These are phyloP conservation scores for Thera britannica DNA, from an alignment of 2,888 invertebrate genomes.

Conservation along the genomic window DNA sequence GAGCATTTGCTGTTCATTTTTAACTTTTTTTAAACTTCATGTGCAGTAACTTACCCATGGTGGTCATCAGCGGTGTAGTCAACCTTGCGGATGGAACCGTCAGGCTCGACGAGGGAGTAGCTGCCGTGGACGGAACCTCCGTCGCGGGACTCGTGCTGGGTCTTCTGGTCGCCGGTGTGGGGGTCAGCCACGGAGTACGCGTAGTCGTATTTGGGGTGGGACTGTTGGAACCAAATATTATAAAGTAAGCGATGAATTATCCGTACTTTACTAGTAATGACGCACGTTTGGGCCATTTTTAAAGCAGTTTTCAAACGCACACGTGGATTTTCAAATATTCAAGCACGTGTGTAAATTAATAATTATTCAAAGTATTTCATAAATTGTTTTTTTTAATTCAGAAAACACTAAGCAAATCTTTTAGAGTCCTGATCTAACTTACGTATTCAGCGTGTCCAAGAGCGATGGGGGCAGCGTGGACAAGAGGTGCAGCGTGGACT, in stretches of 20 bases:
- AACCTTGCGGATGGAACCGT: constrained; percentile 86
- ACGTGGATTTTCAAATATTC: too few relatives aligned
- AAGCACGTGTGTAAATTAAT: too few relatives aligned
- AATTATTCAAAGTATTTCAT: too few relatives aligned
- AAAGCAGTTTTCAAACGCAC: too few relatives aligned
- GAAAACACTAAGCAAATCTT: too few relatives aligned
- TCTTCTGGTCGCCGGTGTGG: constrained; percentile 87
- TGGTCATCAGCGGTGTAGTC: constrained; percentile 87
- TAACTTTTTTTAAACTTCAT: neutral
- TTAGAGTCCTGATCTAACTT: constrained; percentile 45
- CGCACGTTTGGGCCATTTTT: too few relatives aligned
- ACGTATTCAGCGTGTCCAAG: constrained; percentile 67
- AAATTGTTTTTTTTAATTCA: too few relatives aligned
- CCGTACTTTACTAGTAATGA: too few relatives aligned
- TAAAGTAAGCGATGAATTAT: neutral
- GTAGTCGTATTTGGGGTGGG: constrained; percentile 86
- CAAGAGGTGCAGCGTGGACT: constrained; percentile 65
- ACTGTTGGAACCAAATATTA: constrained; percentile 57
- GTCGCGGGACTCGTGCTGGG: constrained; percentile 85
- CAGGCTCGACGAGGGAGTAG: constrained; percentile 87
- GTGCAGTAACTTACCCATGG: constrained; percentile 74
- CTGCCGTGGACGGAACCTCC: constrained; percentile 87
- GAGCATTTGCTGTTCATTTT: neutral
- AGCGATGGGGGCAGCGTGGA: constrained; percentile 57
- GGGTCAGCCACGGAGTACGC: constrained; percentile 86